phyloP scores from a whole-genome alignment of 2,113 vertebrate species.

The Cephalopterus ornatus region DNA sequence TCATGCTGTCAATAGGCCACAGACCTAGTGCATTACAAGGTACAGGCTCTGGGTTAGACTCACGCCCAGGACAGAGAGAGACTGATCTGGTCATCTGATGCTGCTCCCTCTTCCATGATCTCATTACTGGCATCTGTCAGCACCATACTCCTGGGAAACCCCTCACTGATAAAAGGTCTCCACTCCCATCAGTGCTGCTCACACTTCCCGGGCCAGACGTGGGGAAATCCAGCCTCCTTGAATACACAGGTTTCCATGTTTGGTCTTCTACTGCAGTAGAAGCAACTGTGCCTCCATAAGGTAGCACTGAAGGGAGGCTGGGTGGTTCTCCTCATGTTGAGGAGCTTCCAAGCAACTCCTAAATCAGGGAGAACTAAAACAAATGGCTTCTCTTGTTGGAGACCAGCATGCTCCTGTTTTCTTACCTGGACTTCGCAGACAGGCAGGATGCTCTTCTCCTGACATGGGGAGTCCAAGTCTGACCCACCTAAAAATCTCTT shows the following conservation, averaged over 20 bases:
- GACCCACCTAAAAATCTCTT: neutral
- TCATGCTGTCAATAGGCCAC: neutral
- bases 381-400: neutral
- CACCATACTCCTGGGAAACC: neutral
- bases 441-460: neutral
- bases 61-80: neutral
- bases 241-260: neutral
- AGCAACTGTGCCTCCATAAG: neutral
- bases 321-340: neutral
- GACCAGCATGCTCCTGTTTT: accelerated
- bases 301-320: accelerated
- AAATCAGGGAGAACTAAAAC: neutral
- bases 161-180: slow-evolving; percentile 1
- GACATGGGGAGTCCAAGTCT: neutral
- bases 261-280: neutral
- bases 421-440: neutral
- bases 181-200: neutral
- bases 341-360: neutral
- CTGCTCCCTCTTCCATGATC: neutral
- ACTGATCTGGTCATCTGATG: neutral
- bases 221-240: neutral
- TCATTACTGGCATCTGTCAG: slow-evolving; percentile 16
- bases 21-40: neutral
- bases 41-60: neutral
- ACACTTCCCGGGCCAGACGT: accelerated